A percentile compares a stretch with the other conserved stretches of the same genome.
Evolutionary conservation across 2,113 vertebrate species (phyloP).

Genomic region (Clupea harengus): DNA sequence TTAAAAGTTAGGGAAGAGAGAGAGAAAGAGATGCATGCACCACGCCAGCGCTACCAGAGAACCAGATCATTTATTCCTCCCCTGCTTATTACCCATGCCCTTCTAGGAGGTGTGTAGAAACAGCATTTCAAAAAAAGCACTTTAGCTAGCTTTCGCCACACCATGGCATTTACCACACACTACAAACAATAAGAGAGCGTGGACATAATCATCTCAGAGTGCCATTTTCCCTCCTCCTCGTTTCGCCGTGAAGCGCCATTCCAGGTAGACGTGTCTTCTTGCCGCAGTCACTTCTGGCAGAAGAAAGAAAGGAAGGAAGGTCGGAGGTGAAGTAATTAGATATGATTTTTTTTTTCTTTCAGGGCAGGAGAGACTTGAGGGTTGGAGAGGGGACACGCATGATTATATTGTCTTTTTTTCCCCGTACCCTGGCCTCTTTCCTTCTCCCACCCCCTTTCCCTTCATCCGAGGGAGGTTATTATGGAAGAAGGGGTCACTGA

Average conservation of each 20-base stretch:
- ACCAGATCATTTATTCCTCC: conserved; percentile 43
- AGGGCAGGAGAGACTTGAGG: conserved; percentile 29
- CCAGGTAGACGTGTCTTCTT: background rate
- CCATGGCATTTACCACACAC: conserved; percentile 60
- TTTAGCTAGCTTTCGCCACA: conserved; percentile 44
- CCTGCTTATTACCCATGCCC: conserved; percentile 42
- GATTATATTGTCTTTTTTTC: conserved; percentile 55
- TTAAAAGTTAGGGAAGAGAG: conserved; percentile 20
- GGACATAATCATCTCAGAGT: conserved; percentile 54
- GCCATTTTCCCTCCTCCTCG: conserved; percentile 23
- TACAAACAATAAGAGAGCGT: conserved; percentile 29
- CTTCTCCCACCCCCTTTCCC: conserved; percentile 41
- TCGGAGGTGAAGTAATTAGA: conserved; percentile 66
- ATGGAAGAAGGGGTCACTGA: conserved; percentile 24
- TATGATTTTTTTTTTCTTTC: conserved; percentile 45
- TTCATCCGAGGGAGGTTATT: conserved; percentile 48
- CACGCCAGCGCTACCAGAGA: conserved; percentile 43
- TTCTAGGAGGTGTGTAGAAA: conserved; percentile 39
- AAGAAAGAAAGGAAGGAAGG: conserved; percentile 28
- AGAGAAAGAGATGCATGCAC: background rate
- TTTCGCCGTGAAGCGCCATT: background rate
- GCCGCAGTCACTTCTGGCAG: background rate
- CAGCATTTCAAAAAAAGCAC: conserved; percentile 43
- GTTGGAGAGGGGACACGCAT: conserved; percentile 8
- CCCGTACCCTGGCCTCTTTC: background rate